phyloP scores from a whole-genome alignment of 2,113 vertebrate species.

The Sceloporus undulatus region DNA sequence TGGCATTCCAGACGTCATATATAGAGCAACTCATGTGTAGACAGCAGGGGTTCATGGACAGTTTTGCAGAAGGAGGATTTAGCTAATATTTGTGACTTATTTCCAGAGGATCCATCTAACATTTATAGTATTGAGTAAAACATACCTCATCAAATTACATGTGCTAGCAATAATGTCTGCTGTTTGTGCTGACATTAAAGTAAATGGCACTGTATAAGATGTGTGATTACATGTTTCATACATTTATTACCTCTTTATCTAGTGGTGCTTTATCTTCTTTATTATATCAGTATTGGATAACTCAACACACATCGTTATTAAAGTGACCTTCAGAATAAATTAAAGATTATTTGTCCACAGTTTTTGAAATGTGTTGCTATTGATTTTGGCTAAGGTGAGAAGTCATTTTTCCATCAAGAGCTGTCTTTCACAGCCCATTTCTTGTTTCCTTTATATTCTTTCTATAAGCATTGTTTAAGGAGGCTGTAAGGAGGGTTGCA shows the following conservation, averaged over 20 bases:
- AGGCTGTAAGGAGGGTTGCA: no score
- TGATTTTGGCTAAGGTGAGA: neutral
- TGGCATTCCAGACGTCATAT: neutral
- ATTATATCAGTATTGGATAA: conserved; percentile 1
- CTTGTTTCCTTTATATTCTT: neutral
- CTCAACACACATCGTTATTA: neutral
- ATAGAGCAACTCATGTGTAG: neutral
- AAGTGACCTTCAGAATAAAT: neutral
- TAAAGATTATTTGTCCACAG: neutral
- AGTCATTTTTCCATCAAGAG: neutral
- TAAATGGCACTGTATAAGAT: neutral
- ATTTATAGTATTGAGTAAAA: conserved; percentile 18
- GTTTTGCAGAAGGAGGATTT: neutral
- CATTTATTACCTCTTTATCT: conserved; percentile 11
- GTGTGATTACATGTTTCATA: conserved; percentile 6
- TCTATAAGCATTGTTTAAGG: neutral
- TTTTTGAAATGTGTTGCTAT: conserved; percentile 7
- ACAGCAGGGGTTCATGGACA: neutral
- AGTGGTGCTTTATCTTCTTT: neutral
- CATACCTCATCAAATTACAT: conserved; percentile 13
- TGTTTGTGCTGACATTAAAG: neutral
- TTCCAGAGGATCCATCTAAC: conserved; percentile 3
- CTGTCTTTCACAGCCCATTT: neutral
- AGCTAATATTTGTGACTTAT: neutral
- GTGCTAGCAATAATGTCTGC: neutral